phyloP scores from a whole-genome alignment of 2,888 invertebrate genomes.

The Ichneumoninae sp. region DNA sequence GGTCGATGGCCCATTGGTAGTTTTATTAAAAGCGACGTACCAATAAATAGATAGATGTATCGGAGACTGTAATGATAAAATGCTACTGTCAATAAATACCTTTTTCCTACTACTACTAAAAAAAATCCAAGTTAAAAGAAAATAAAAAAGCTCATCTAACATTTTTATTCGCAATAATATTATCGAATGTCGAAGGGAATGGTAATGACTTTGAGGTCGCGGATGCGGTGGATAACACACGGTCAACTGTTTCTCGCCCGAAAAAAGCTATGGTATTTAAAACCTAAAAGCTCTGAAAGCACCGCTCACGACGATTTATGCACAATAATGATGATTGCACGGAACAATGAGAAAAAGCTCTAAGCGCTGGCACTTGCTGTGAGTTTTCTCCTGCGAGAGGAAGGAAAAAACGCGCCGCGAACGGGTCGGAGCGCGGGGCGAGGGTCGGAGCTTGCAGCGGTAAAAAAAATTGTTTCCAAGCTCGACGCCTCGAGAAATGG shows the following conservation, averaged over 20 bases:
- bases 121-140: no score
- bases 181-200: neutral
- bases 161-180: neutral
- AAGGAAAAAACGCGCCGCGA: conserved; percentile 1
- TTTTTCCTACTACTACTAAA: no score
- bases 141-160: neutral
- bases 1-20: no score
- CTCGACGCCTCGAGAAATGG: conserved; percentile 45
- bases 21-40: no score
- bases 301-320: conserved; percentile 26
- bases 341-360: conserved; percentile 17
- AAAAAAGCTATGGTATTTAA: conserved; percentile 2
- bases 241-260: neutral
- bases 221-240: neutral
- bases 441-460: conserved; percentile 4
- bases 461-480: conserved; percentile 36
- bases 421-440: neutral
- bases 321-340: conserved; percentile 38
- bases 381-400: neutral
- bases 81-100: no score
- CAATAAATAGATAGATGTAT: no score
- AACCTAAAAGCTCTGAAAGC: neutral
- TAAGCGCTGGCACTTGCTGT: conserved; percentile 9
- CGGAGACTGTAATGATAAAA: no score
- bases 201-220: neutral